Conservation (phyloP, 2,888 invertebrate genomes). For the Trichacis sp. region DNA sequence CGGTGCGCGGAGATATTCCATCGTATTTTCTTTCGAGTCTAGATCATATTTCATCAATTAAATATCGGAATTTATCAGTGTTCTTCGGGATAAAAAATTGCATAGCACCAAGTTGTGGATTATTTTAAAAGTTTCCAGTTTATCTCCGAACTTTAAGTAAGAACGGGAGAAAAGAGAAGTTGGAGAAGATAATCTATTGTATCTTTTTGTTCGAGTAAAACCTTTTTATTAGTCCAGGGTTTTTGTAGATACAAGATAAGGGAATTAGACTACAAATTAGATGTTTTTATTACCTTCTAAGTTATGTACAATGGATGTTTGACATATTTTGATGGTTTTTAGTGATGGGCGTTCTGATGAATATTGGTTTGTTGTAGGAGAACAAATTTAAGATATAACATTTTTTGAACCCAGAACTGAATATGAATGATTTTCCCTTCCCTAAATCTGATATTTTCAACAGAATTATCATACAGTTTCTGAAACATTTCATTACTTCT, state of each 20-base stretch:
- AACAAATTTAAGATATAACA: too few relatives aligned
- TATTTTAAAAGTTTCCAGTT: not conserved
- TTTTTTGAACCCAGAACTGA: too few relatives aligned
- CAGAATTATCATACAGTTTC: too few relatives aligned
- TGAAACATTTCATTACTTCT: too few relatives aligned
- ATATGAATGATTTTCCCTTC: too few relatives aligned
- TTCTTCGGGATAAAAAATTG: too few relatives aligned
- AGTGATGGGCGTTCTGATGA: too few relatives aligned
- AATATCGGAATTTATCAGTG: not conserved
- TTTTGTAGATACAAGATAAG: not conserved
- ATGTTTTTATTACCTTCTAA: not conserved
- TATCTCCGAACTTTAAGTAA: not conserved
- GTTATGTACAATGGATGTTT: too few relatives aligned
- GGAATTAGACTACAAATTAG: not conserved
- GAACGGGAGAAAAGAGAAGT: not conserved
- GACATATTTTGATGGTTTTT: too few relatives aligned
- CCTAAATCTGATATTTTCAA: too few relatives aligned
- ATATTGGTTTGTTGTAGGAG: too few relatives aligned
- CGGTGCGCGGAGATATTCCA: not conserved
- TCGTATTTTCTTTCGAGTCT: not conserved
- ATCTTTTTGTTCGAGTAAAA: not conserved
- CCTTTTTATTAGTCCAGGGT: not conserved
- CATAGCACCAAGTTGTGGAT: not conserved
- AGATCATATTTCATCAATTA: not conserved
- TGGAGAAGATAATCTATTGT: not conserved